Conservation (phyloP, 2,797 vertebrate genomes). For the Knipowitschia caucasica region DNA sequence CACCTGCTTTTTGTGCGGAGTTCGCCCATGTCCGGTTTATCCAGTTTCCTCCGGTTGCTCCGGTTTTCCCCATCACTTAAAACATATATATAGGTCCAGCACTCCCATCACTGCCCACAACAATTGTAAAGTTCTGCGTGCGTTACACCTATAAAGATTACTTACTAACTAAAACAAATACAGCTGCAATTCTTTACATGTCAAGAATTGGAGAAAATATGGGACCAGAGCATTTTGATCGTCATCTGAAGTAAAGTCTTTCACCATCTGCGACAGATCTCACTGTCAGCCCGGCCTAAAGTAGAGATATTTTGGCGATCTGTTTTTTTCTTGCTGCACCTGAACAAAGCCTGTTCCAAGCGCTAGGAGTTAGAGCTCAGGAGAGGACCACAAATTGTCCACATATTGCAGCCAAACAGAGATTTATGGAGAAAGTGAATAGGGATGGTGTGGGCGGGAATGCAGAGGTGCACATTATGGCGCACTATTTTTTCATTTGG, state of each 20-base stretch:
- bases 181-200: conserved; percentile 37
- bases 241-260: conserved; percentile 57
- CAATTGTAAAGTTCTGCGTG: no score
- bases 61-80: no score
- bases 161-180: no score
- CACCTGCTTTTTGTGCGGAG: no score
- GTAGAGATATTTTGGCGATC: not conserved
- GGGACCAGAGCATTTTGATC: conserved; percentile 51
- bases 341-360: conserved; percentile 41
- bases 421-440: conserved; percentile 60
- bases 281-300: conserved; percentile 18
- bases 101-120: no score
- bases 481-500: conserved; percentile 12
- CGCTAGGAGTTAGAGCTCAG: conserved; percentile 48
- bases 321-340: conserved; percentile 36
- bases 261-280: conserved; percentile 41
- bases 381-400: conserved; percentile 61
- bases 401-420: conserved; percentile 42
- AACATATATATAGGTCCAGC: no score
- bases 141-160: no score
- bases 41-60: no score
- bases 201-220: conserved; percentile 23
- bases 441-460: conserved; percentile 48
- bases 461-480: conserved; percentile 52
- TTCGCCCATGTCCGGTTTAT: no score